Base-by-base conservation (phyloP, 2,797 vertebrate species). In the Sylvia borin region DNA sequence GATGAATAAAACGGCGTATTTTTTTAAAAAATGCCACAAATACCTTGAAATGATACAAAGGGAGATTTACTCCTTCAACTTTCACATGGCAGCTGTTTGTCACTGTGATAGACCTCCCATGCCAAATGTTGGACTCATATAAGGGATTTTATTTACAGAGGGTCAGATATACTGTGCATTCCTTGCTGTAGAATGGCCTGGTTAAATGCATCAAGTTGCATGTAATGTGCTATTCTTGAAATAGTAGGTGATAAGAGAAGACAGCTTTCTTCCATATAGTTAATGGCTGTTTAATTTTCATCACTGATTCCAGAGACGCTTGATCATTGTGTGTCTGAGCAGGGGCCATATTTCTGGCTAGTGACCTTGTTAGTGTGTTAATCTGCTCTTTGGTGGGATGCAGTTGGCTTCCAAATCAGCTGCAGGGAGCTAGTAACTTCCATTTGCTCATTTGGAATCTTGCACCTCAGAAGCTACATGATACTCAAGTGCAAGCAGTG, bases 1-100 rank as follows among this genome's bases (percentile, higher is more conserved):
- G 48, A 48, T 62, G 65, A 71, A 32, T 55, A 71, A 55, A 66
- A 27, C 9, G 18, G 51, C 57, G 17, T 6, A 1, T 45, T 21
- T 73, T 22, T 64, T 1, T 0, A 45, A 4, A 4, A 48, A 5
- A 3, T 7, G 1, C 7, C 22, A 42, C 29, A 54, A 48, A 31
- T 50, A n/a, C 14, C 19, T 88, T 74, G 58, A 34, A 73, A 20
- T 65, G 19, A 16, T 68, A 19, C 3, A 20, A 36, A 80, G 10
- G 18, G 11, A 5, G 29, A 55, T 75, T 80, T 47, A 36, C 10
- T 66, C 20, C 27, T 71, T 93, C 48, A 47, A 18, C 40, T 94
- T 2, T 42, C 67, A 43, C 0, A 0, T 64, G n/a, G 62, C 65
- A 88, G 71, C 57, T 67, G 27, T 62, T 11, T 32, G 40, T 81